Evolutionary conservation across 2,888 invertebrate genomes (phyloP).

Genomic region (Orthosia cruda): DNA sequence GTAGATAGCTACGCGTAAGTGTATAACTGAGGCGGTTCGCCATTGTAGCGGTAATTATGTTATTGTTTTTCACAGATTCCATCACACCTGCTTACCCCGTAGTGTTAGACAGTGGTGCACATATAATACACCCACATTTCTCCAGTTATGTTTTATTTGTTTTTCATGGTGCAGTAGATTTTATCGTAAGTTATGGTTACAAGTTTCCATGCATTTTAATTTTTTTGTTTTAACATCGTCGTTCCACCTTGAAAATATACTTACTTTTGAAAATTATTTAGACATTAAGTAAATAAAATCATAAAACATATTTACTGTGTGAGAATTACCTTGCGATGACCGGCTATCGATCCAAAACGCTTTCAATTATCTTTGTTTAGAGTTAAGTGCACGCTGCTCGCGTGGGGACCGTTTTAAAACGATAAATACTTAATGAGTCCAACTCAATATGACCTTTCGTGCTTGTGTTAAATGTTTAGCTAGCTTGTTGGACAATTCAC

Average conservation of each 20-base stretch:
- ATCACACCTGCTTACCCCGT: no score
- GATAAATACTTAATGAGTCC: background rate
- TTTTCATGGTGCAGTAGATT: no score
- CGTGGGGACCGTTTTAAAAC: background rate
- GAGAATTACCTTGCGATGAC: background rate
- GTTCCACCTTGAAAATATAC: background rate
- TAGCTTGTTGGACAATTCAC: background rate
- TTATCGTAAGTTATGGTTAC: no score
- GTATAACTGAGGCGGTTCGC: no score
- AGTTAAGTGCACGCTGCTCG: background rate
- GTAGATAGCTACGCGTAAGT: no score
- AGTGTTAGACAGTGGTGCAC: no score
- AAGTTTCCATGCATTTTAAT: background rate
- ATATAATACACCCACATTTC: background rate
- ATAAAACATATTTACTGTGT: background rate
- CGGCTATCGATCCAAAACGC: background rate
- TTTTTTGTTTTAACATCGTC: background rate
- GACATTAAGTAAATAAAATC: background rate
- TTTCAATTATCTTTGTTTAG: background rate
- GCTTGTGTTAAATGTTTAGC: background rate
- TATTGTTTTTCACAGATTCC: no score
- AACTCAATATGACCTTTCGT: background rate
- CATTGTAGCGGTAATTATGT: background rate
- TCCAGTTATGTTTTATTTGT: no score
- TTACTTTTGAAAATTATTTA: no score